Evolutionary conservation across 2,888 invertebrate species (phyloP).

Genomic region (Platypus cylindrus): DNA sequence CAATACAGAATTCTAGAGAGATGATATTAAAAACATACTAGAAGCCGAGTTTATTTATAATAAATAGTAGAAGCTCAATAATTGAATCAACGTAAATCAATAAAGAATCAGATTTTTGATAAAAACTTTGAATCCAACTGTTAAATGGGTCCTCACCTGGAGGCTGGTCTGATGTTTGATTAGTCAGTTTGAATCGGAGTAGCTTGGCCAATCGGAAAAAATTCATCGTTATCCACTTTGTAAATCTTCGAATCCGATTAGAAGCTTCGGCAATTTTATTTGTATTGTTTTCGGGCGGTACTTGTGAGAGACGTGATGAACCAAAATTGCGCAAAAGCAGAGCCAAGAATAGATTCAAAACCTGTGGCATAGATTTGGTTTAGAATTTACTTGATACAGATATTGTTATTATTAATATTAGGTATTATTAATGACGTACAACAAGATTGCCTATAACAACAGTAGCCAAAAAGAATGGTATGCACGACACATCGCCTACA

Average conservation of each 20-base stretch:
- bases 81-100: slow-evolving; percentile 42
- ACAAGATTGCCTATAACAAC: slow-evolving; percentile 98
- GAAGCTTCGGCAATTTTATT: slow-evolving; percentile 97
- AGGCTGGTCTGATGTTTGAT: slow-evolving; percentile 92
- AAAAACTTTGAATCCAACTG: slow-evolving; percentile 76
- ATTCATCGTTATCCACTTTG: slow-evolving; percentile 72
- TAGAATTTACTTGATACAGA: neutral
- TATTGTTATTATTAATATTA: too few species aligned
- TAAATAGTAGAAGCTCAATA: slow-evolving; percentile 22
- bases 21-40: slow-evolving; percentile 1
- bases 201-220: slow-evolving; percentile 62
- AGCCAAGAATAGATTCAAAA: slow-evolving; percentile 98
- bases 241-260: slow-evolving; percentile 84
- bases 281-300: slow-evolving; percentile 87
- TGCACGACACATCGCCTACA: slow-evolving; percentile 86
- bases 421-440: slow-evolving; percentile 53
- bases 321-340: slow-evolving; percentile 98
- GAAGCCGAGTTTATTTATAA: slow-evolving; percentile 1
- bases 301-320: slow-evolving; percentile 87
- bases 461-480: slow-evolving; percentile 96
- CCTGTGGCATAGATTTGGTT: slow-evolving; percentile 42
- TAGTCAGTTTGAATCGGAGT: slow-evolving; percentile 82
- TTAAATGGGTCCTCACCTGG: slow-evolving; percentile 81
- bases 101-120: slow-evolving; percentile 54
- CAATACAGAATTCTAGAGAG: slow-evolving; percentile 11